Base-by-base conservation (phyloP, 2,113 vertebrate species). In the Cochlearius cochlearius region DNA sequence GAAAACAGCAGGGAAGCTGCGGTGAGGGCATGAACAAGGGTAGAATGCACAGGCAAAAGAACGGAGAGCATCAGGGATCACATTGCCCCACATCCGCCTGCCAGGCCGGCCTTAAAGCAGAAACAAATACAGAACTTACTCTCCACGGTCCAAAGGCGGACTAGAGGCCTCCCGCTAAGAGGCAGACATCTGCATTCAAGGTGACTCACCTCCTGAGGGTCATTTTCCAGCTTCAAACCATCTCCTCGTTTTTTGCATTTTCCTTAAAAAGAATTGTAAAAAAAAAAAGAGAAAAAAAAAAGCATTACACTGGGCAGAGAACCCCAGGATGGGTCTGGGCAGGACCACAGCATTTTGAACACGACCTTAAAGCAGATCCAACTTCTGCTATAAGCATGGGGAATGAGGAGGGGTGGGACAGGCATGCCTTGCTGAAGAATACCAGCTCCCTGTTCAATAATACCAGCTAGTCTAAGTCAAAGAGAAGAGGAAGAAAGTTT, bases 191-290 rank as follows among this genome's bases (percentile, higher is more conserved):
- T 30, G 47, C 27, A 26, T 18, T 55, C 64, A 77, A 74, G 39
- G 45, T 17, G 10, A 95, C 97, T 98, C 96, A 99, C 99, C 99
- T 99, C 99, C 97, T 99, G 99, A 58, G 99, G 99, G 89, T 99
- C 99, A 11, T 99, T 99, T 94, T 99, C 99, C 97, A 99, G 98
- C 96, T 99, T 99, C 97, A 99, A 97, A 69, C 98, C 98, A 12
- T 99, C 99, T 7, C 99, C 99, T 55, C 99, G 98, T 86, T 98
- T 99, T 97, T 99, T 99, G 87, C 99, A 98, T 98, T 99, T 99
- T 89, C 99, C 99, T 99, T 91, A n/a, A 96, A 86, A 86, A 93
- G 80, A 87, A 83, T 94, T 29, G 63, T 22, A 58, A 23, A 38
- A 8, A 63, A 88, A 55, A 39, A 19, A 62, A 5, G 10, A 77